These are phyloP conservation scores for Bufo gargarizans DNA, from an alignment of 2,113 vertebrate genomes.

Conservation along the genomic window DNA sequence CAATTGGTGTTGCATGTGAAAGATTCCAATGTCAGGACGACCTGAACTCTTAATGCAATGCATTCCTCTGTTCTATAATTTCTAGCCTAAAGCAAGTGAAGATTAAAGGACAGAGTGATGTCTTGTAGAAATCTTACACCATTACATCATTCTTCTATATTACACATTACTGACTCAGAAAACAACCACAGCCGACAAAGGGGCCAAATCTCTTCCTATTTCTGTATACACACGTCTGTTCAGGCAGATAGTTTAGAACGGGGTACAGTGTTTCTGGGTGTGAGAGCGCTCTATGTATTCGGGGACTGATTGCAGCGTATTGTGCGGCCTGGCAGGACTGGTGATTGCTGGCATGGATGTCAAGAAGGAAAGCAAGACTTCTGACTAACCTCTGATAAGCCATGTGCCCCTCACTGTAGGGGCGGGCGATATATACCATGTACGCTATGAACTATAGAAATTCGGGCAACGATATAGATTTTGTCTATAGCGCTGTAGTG, in stretches of 20 bases:
- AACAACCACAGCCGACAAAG: not conserved
- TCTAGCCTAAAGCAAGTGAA: not conserved
- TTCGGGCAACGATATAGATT: too few relatives aligned
- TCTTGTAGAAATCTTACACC: not conserved
- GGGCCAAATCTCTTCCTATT: not conserved
- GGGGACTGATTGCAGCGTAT: not conserved
- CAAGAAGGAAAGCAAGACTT: not conserved
- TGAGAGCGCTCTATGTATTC: not conserved
- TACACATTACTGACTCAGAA: not conserved
- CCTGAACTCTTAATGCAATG: not conserved
- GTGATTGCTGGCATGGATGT: too few relatives aligned
- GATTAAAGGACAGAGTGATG: not conserved
- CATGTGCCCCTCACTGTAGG: too few relatives aligned
- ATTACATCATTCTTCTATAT: not conserved
- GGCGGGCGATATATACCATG: too few relatives aligned
- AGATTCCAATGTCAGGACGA: not conserved
- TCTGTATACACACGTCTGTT: not conserved
- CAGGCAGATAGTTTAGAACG: not conserved
- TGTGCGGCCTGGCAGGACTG: not conserved
- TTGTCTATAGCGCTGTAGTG: too few relatives aligned
- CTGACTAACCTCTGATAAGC: not conserved
- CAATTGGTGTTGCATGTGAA: not conserved
- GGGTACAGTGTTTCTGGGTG: not conserved
- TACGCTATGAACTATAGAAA: too few relatives aligned
- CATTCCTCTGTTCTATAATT: not conserved